Percentiles rank a stretch among this genome's conserved stretches.
Conservation (phyloP, 2,113 vertebrate species). For the Macaca fascicularis region DNA sequence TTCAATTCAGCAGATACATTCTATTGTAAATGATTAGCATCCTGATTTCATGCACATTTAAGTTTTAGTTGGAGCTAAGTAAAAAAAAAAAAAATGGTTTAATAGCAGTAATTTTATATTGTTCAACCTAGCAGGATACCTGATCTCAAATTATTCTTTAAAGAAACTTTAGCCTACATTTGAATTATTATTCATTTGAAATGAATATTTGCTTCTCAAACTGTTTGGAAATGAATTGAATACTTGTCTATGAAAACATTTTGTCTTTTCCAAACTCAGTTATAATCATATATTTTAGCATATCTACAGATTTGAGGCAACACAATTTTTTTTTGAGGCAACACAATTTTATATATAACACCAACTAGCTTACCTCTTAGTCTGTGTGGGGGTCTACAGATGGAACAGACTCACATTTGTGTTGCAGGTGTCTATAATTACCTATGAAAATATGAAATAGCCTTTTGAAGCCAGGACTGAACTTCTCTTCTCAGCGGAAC, state of each 20-base stretch:
- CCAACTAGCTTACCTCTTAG: neutral
- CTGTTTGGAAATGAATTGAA: neutral
- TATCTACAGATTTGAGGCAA: neutral
- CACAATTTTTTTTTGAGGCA: neutral
- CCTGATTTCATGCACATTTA: neutral
- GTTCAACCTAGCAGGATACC: neutral
- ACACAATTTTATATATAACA: neutral
- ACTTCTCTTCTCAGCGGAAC: neutral
- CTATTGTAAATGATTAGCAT: neutral
- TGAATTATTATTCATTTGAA: neutral
- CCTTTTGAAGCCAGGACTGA: neutral
- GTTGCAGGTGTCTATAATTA: neutral
- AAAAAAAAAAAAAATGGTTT: neutral
- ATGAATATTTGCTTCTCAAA: neutral
- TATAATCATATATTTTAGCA: neutral
- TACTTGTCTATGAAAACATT: neutral
- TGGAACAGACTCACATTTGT: neutral
- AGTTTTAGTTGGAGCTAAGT: neutral
- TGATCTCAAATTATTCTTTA: neutral
- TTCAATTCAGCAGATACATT: neutral
- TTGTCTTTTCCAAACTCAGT: neutral
- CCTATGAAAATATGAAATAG: neutral
- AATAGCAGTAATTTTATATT: constrained; percentile 5
- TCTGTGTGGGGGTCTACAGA: neutral
- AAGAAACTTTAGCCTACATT: neutral